These are phyloP conservation scores for Melanotaenia nigrans DNA, from an alignment of 2,797 vertebrate genomes.

Conservation along the genomic window DNA sequence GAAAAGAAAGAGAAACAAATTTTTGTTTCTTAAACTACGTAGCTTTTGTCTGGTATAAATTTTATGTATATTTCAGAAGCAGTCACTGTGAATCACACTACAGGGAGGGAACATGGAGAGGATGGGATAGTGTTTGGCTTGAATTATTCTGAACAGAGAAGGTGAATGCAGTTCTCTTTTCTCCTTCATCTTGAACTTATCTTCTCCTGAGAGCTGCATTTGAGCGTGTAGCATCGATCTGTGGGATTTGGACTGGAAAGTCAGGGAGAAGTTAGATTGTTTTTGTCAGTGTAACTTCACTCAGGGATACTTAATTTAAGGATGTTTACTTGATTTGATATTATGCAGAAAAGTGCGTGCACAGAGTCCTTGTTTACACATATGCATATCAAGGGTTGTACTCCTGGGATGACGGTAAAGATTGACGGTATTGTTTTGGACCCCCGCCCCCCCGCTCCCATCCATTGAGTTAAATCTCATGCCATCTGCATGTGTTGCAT, in stretches of 20 bases:
- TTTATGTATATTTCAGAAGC: constrained; percentile 57
- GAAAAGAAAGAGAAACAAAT: constrained; percentile 17
- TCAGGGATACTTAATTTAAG: constrained; percentile 52
- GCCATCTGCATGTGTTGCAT: constrained; percentile 39
- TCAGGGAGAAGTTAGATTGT: constrained; percentile 65
- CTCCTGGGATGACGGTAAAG: constrained; percentile 52
- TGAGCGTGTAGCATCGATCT: constrained; percentile 75
- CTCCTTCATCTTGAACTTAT: constrained; percentile 72
- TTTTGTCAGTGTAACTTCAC: constrained; percentile 62
- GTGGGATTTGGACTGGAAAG: constrained; percentile 71
- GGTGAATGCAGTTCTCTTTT: constrained; percentile 52
- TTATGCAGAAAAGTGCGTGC: constrained; percentile 56
- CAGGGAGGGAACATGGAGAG: constrained; percentile 49
- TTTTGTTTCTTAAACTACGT: constrained; percentile 65
- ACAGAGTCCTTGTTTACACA: constrained; percentile 62
- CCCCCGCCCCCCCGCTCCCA: neutral
- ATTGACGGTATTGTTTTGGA: constrained; percentile 58
- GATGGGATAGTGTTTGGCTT: constrained; percentile 58
- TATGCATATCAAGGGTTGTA: constrained; percentile 35
- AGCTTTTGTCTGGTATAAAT: constrained; percentile 68
- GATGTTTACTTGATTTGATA: constrained; percentile 64
- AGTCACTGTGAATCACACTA: constrained; percentile 69
- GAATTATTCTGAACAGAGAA: constrained; percentile 43
- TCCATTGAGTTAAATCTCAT: constrained; percentile 52
- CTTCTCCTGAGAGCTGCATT: constrained; percentile 70